These are phyloP conservation scores for Zoanthus solanderi DNA, from an alignment of 92 coral and sea anemone genomes.

Conservation along the genomic window DNA sequence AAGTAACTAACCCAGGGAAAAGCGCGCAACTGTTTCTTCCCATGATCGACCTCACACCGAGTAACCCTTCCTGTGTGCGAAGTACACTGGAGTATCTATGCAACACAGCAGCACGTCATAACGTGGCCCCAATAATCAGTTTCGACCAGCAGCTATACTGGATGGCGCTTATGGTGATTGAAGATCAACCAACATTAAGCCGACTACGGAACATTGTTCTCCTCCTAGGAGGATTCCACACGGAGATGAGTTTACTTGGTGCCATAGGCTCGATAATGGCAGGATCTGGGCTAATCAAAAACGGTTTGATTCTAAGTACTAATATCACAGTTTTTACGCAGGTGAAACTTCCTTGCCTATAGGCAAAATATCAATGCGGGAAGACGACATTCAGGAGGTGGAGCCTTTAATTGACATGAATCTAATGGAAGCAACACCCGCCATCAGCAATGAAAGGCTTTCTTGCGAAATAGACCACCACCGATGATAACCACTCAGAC, in stretches of 20 bases:
- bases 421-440: too few relatives aligned
- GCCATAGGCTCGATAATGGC: conserved; percentile 31
- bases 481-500: too few relatives aligned
- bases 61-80: conserved; percentile 36
- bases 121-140: conserved; percentile 33
- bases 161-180: conserved; percentile 50
- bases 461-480: too few relatives aligned
- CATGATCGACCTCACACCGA: conserved; percentile 22
- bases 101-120: conserved; percentile 33
- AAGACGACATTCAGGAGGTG: too few relatives aligned
- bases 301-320: background rate
- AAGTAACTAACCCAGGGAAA: background rate
- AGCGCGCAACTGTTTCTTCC: conserved; percentile 30
- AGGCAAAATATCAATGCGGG: too few relatives aligned
- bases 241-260: conserved; percentile 47
- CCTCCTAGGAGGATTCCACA: conserved; percentile 44
- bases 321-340: too few relatives aligned
- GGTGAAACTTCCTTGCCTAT: too few relatives aligned
- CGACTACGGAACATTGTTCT: conserved; percentile 26
- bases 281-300: conserved; percentile 31
- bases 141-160: conserved; percentile 2
- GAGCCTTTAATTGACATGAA: too few relatives aligned
- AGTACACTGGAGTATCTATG: conserved; percentile 51
- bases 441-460: too few relatives aligned
- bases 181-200: conserved; percentile 34